Conservation (phyloP, 2,888 invertebrate species). For the Drosophila mayaguana region DNA sequence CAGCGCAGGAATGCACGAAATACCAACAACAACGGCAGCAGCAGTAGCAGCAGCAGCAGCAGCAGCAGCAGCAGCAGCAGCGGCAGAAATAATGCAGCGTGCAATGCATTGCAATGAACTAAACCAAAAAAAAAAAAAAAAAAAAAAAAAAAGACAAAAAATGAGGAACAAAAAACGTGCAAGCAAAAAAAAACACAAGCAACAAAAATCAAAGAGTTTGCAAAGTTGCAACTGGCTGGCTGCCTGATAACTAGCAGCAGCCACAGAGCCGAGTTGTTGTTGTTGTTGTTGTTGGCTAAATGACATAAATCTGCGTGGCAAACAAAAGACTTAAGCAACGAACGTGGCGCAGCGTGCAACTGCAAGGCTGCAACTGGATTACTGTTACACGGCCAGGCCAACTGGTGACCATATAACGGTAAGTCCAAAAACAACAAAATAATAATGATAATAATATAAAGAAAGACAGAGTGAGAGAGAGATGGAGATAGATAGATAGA, state of each 20-base stretch:
- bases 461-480: background rate
- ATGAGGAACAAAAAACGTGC: conserved; percentile 15
- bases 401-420: conserved; percentile 33
- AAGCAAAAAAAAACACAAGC: conserved; percentile 30
- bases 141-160: conserved; percentile 33
- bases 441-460: background rate
- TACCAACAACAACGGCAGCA: conserved; percentile 34
- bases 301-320: conserved; percentile 74
- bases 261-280: conserved; percentile 1
- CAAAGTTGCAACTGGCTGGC: conserved; percentile 40
- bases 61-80: conserved; percentile 30
- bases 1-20: conserved; percentile 69
- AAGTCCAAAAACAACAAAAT: background rate
- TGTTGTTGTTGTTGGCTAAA: conserved; percentile 42
- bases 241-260: conserved; percentile 27
- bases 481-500: no score
- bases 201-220: conserved; percentile 37
- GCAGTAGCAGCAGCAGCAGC: background rate
- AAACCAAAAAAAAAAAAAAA: conserved; percentile 44
- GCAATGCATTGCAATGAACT: conserved; percentile 52
- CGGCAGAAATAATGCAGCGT: conserved; percentile 41
- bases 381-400: conserved; percentile 63
- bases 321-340: conserved; percentile 78
- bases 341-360: conserved; percentile 60
- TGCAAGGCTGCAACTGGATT: conserved; percentile 71